Evolutionary conservation across 2,797 vertebrate genomes (phyloP).

Genomic region (Delichon dasypus): DNA sequence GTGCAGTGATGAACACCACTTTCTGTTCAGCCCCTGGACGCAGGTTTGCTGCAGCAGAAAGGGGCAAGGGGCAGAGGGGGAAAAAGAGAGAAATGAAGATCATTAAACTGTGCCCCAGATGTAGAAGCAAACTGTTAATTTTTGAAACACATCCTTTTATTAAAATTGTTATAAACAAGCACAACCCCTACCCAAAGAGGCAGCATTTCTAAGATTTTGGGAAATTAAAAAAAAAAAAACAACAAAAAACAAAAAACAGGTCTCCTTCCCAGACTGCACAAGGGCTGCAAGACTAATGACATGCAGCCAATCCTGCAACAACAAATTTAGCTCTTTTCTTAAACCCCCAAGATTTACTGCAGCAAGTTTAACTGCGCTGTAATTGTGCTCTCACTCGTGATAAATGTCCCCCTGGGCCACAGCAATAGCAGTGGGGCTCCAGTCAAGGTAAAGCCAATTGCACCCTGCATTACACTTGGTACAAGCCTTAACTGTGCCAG

Average conservation of each 20-base stretch:
- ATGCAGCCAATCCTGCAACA: neutral
- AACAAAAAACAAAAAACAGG: too few relatives aligned
- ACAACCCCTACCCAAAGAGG: neutral
- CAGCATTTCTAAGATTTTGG: neutral
- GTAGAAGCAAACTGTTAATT: neutral
- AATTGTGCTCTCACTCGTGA: conserved; percentile 32
- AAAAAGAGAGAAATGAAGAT: conserved; percentile 30
- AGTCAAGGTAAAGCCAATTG: neutral
- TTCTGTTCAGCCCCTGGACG: conserved; percentile 86
- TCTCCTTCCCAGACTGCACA: neutral
- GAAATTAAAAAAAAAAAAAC: neutral
- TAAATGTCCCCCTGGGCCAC: neutral
- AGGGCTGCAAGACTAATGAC: neutral
- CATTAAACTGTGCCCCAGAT: conserved; percentile 8
- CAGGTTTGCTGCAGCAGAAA: conserved; percentile 78
- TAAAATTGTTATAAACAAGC: conserved; percentile 34
- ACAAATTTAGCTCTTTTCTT: neutral
- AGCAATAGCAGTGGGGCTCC: neutral
- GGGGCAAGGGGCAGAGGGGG: neutral
- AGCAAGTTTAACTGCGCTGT: neutral
- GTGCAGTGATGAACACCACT: conserved; percentile 91
- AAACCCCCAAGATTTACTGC: neutral
- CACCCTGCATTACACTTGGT: neutral
- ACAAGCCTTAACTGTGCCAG: neutral
- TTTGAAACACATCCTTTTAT: conserved; percentile 28